Conservation (phyloP, 2,888 invertebrate genomes). For the Baronia brevicornis region DNA sequence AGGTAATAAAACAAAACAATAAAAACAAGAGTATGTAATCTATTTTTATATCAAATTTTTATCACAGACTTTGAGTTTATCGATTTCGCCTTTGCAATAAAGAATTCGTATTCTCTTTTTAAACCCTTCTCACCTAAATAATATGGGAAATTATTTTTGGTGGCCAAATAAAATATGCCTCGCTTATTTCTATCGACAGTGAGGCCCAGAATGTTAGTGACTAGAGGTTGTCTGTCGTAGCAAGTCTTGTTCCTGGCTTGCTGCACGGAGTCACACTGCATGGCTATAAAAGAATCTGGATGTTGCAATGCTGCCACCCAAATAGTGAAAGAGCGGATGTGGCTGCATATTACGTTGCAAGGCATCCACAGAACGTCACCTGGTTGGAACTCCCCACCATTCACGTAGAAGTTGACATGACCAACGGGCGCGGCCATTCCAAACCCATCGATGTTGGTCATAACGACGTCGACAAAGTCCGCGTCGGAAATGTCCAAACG, state of each 20-base stretch:
- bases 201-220: conserved; percentile 27
- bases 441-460: conserved; percentile 50
- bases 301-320: conserved; percentile 29
- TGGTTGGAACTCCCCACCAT: conserved; percentile 49
- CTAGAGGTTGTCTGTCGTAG: conserved; percentile 25
- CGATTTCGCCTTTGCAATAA: conserved; percentile 8
- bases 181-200: conserved; percentile 25
- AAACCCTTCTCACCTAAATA: conserved; percentile 47
- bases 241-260: conserved; percentile 30
- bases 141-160: conserved; percentile 39
- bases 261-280: conserved; percentile 32
- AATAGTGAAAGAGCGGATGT: conserved; percentile 23
- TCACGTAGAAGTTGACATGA: conserved; percentile 54
- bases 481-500: conserved; percentile 47
- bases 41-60: conserved; percentile 18
- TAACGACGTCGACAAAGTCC: conserved; percentile 46
- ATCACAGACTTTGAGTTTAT: conserved; percentile 19
- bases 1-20: background rate
- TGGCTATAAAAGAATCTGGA: conserved; percentile 26
- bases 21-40: background rate
- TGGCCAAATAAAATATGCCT: conserved; percentile 35
- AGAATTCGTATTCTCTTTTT: conserved; percentile 35
- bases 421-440: conserved; percentile 54
- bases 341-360: conserved; percentile 29
- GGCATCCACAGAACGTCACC: conserved; percentile 26